Percentiles rank a stretch among this genome's conserved stretches.
Evolutionary conservation across 2,797 vertebrate species (phyloP).

Genomic region (Eremophila alpestris): DNA sequence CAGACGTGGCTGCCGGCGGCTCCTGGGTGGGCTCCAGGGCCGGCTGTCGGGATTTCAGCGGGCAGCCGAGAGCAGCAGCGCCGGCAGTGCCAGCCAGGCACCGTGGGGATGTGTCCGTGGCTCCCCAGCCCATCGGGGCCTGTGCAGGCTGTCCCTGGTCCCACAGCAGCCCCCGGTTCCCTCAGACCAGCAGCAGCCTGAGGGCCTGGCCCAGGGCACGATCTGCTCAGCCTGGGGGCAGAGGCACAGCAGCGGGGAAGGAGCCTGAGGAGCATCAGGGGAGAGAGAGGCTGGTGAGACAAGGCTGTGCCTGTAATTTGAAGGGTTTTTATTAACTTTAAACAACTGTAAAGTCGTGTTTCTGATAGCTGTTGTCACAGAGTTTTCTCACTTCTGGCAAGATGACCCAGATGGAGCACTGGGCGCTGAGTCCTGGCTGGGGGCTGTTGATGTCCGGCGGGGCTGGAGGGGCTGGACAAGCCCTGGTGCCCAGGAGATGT

Average conservation of each 20-base stretch:
- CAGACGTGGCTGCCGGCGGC: background rate
- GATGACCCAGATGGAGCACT: background rate
- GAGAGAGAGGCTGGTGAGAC: background rate
- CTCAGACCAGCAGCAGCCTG: background rate
- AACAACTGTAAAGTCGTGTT: no score
- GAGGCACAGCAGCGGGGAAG: background rate
- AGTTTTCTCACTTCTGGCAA: background rate
- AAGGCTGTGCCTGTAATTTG: background rate
- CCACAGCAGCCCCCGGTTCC: background rate
- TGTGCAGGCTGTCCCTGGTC: no score
- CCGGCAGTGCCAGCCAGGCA: background rate
- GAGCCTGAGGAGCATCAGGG: background rate
- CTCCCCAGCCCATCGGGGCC: background rate
- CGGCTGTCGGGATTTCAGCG: background rate
- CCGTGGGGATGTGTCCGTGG: no score
- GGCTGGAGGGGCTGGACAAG: fast-evolving
- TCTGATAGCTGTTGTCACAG: background rate
- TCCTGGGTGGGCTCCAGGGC: background rate
- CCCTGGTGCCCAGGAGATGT: background rate
- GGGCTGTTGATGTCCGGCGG: background rate
- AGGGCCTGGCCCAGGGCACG: background rate
- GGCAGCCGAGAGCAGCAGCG: background rate
- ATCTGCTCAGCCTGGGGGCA: background rate
- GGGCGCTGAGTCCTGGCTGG: background rate
- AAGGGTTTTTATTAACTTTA: background rate